Evolutionary conservation across 2,888 invertebrate species (phyloP).

Genomic region (Mythimna ferrago): DNA sequence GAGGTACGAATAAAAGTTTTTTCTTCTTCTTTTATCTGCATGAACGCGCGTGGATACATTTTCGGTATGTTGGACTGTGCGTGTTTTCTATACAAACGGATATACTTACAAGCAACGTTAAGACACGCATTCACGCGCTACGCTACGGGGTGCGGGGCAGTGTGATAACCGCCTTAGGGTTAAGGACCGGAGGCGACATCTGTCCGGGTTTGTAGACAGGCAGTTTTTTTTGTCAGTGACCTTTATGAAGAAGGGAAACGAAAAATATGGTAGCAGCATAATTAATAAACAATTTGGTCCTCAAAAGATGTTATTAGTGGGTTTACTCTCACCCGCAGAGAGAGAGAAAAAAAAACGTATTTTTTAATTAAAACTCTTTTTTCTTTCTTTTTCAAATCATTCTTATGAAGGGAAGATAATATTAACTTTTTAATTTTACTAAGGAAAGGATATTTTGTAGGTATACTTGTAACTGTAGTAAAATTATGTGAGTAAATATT

Average conservation of each 20-base stretch:
- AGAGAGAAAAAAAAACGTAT: too few species aligned
- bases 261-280: not conserved
- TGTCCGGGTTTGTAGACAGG: not conserved
- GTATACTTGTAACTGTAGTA: not conserved
- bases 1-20: too few species aligned
- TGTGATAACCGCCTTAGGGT: conserved; percentile 3
- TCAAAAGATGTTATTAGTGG: not conserved
- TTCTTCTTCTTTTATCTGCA: too few species aligned
- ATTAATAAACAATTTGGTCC: too few species aligned
- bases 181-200: conserved; percentile 16
- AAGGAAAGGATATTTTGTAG: not conserved
- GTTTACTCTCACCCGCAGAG: too few species aligned
- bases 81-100: too few species aligned
- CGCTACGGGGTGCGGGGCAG: too few species aligned
- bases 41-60: too few species aligned
- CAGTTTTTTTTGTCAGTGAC: not conserved
- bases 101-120: too few species aligned
- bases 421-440: not conserved
- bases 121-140: too few species aligned
- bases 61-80: too few species aligned
- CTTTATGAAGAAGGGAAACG: not conserved
- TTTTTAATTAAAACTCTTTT: too few species aligned
- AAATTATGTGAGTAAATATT: not conserved
- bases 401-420: not conserved
- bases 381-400: not conserved